These are phyloP conservation scores for Stenchaetothrips biformis DNA, from an alignment of 2,888 invertebrate species.

Conservation along the genomic window DNA sequence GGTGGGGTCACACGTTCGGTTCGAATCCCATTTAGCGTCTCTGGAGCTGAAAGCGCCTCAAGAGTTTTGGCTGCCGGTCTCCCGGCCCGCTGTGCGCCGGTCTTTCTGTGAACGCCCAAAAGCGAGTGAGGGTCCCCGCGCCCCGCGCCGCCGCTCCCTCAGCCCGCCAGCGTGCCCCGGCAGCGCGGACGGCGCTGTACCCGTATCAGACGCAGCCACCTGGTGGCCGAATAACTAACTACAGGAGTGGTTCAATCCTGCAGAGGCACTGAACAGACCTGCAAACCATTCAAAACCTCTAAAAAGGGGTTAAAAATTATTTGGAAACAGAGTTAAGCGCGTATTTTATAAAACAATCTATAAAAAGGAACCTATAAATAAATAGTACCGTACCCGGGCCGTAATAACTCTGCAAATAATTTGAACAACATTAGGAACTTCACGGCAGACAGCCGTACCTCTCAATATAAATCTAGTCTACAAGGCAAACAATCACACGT, in stretches of 20 bases:
- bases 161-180: slow-evolving; percentile 16
- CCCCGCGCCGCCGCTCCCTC: background rate
- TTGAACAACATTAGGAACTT: slow-evolving; percentile 23
- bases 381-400: slow-evolving; percentile 5
- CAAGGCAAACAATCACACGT: slow-evolving; percentile 21
- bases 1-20: no score
- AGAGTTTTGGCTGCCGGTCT: no score
- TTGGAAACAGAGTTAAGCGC: background rate
- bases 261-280: background rate
- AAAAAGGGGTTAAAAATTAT: background rate
- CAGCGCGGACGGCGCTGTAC: background rate
- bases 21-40: no score
- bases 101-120: background rate
- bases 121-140: background rate
- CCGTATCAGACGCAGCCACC: slow-evolving; percentile 24
- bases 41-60: no score
- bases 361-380: background rate
- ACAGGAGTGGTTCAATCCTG: background rate
- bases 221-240: slow-evolving; percentile 3
- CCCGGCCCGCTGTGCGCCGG: no score
- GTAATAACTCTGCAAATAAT: slow-evolving; percentile 1
- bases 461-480: slow-evolving; percentile 5
- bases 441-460: slow-evolving; percentile 16
- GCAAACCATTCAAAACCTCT: background rate
- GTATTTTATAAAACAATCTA: background rate